Percentiles rank a stretch among this genome's conserved stretches.
These are phyloP conservation scores for Megalopta genalis DNA, from an alignment of 1,140 invertebrate genomes.

Conservation along the genomic window DNA sequence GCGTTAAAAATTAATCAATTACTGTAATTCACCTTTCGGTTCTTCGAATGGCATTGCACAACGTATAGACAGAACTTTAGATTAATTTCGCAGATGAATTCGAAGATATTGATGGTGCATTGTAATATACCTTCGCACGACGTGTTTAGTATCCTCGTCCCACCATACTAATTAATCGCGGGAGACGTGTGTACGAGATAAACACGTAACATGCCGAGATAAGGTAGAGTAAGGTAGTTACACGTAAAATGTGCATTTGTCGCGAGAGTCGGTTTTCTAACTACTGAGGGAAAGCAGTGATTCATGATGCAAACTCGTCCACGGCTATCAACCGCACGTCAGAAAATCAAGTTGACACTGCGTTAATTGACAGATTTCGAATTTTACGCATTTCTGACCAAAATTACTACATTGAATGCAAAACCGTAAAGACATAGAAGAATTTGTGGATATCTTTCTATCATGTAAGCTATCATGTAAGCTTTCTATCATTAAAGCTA, in stretches of 20 bases:
- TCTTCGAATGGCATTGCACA: too few relatives aligned
- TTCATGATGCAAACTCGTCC: neutral
- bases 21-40: too few relatives aligned
- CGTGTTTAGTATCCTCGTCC: neutral
- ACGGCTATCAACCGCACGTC: neutral
- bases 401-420: too few relatives aligned
- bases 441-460: too few relatives aligned
- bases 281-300: neutral
- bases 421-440: too few relatives aligned
- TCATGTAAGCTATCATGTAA: too few relatives aligned
- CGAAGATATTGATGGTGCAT: neutral
- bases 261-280: constrained; percentile 1
- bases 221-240: neutral
- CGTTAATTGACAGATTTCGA: neutral
- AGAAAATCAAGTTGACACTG: neutral
- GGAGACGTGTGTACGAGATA: neutral
- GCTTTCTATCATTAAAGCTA: too few relatives aligned
- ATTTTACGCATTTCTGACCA: too few relatives aligned
- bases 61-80: neutral
- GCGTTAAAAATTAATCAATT: neutral
- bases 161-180: neutral
- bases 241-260: constrained; percentile 7
- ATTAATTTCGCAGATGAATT: neutral
- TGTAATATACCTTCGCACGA: neutral
- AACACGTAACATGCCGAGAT: constrained; percentile 5